These are phyloP conservation scores for Siphamia tubifer DNA, from an alignment of 2,113 vertebrate genomes.

Conservation along the genomic window DNA sequence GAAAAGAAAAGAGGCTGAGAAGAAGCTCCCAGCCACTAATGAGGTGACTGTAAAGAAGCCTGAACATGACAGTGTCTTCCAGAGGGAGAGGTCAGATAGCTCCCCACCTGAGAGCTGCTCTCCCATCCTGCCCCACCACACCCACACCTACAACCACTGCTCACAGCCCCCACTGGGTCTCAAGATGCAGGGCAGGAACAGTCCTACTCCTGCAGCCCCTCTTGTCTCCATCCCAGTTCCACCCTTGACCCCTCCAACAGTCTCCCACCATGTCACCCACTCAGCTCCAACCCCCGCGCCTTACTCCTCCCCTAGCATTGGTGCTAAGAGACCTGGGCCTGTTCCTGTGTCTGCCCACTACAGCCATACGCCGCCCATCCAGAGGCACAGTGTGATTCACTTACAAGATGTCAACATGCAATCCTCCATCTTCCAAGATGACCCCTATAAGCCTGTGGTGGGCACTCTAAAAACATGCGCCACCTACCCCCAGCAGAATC, in stretches of 20 bases:
- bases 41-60: slow-evolving; percentile 49
- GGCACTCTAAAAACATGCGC: slow-evolving; percentile 94
- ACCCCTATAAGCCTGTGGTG: slow-evolving; percentile 86
- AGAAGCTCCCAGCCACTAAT: slow-evolving; percentile 54
- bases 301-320: slow-evolving; percentile 86
- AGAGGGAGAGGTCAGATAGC: slow-evolving; percentile 82
- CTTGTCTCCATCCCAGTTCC: slow-evolving; percentile 51
- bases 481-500: slow-evolving; percentile 98
- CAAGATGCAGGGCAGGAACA: slow-evolving; percentile 88
- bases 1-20: slow-evolving; percentile 86
- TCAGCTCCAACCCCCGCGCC: slow-evolving; percentile 61
- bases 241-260: slow-evolving; percentile 58
- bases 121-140: slow-evolving; percentile 80
- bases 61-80: slow-evolving; percentile 68
- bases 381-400: slow-evolving; percentile 95
- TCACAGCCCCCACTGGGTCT: slow-evolving; percentile 85
- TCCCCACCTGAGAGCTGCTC: slow-evolving; percentile 88
- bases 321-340: slow-evolving; percentile 83
- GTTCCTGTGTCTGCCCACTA: slow-evolving; percentile 89
- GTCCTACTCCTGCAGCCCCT: slow-evolving; percentile 78
- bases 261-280: slow-evolving; percentile 53
- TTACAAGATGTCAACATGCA: slow-evolving; percentile 88
- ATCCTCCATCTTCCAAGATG: slow-evolving; percentile 87
- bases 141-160: slow-evolving; percentile 70
- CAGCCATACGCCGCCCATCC: slow-evolving; percentile 92